Evolutionary conservation across 1,140 invertebrate species (phyloP), one percentile per base, ranked within the genome.

Genomic region (Atta colombica): DNA sequence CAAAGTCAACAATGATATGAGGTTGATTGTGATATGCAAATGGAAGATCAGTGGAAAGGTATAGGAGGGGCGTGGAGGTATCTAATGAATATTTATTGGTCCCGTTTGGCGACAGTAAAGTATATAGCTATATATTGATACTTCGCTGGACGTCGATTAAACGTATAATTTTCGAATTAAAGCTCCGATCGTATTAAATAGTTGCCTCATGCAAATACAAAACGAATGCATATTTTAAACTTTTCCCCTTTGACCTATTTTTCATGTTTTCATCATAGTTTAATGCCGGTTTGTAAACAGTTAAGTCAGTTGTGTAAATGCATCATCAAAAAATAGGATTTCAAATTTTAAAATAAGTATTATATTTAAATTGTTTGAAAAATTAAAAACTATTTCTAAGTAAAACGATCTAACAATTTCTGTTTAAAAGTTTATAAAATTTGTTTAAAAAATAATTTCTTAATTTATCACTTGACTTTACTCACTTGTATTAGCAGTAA

Each of bases 151-250:
- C 91, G 89, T 86, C 94, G 93, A 95, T 95, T 94, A 93, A 94
- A 94, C 89, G 94, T 94, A 95, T 95, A 95, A 95, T 95, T 95
- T 92, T 95, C 93, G 91, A 95, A 95, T 95, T 93, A 94, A 94
- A 92, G 85, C 82, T 66, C 60, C 91, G 89, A 94, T 93, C 90
- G 93, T 94, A 94, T 93, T 94, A 93, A 94, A 94, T 90, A 94
- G 89, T 94, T 91, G 90, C 88, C 86, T 72, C 87, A 92, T 93
- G 91, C 89, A 92, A 94, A 94, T 93, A 85, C 74, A 55, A 77
- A 39, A 84, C 61, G 66, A 25, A 87, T 87, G 80, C 61, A 71
- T 88, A 88, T 69, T 69, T 69, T 51, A 69, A 51, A 31, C 55
- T 82, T 78, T 71, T 25, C 31, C 51, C 3, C 45, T 35, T 78